Evolutionary conservation across 2,888 invertebrate genomes (phyloP).

Genomic region (Nomada lathburiana): DNA sequence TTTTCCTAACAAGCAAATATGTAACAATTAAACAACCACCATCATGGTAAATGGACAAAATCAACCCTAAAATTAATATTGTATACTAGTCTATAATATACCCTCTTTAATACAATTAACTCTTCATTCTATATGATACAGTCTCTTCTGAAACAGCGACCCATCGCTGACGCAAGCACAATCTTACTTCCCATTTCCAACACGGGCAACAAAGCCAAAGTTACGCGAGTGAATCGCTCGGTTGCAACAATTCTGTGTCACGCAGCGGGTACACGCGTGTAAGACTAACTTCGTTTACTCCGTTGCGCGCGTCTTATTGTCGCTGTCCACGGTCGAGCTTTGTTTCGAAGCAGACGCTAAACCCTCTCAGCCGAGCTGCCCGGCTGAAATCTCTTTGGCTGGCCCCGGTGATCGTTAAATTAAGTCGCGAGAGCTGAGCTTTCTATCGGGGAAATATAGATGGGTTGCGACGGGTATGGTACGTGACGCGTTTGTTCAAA

Average conservation of each 20-base stretch:
- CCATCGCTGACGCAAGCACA: not conserved
- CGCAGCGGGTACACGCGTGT: slow-evolving; percentile 27
- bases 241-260: slow-evolving; percentile 22
- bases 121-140: too few species aligned
- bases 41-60: too few species aligned
- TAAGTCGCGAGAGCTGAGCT: not conserved
- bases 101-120: too few species aligned
- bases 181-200: not conserved
- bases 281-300: slow-evolving; percentile 38
- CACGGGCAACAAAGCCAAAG: not conserved
- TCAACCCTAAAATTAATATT: too few species aligned
- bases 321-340: slow-evolving; percentile 18
- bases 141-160: too few species aligned
- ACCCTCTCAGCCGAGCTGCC: not conserved
- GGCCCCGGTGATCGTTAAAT: not conserved
- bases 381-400: not conserved
- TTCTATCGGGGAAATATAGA: not conserved
- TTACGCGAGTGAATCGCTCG: not conserved
- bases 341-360: slow-evolving; percentile 27
- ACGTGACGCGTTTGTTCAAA: slow-evolving; percentile 3
- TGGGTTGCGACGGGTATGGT: not conserved
- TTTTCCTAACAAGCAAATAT: too few species aligned
- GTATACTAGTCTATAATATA: too few species aligned
- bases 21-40: too few species aligned
- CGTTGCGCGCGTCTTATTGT: slow-evolving; percentile 37